Evolutionary conservation across 2,888 invertebrate genomes (phyloP).

Genomic region (Pegoplata infirma): DNA sequence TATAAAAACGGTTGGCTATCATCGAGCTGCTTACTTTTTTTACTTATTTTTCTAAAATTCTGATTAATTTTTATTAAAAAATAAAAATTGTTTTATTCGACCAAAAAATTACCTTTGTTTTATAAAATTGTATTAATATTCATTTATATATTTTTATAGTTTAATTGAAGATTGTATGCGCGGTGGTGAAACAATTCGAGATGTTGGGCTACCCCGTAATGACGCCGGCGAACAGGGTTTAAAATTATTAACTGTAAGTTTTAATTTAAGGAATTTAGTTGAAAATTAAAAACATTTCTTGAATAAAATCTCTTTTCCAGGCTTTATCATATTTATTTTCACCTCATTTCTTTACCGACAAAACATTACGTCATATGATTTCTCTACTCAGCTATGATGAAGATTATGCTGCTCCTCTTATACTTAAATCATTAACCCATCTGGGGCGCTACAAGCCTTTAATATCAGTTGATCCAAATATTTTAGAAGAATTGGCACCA

Average conservation of each 20-base stretch:
- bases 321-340: slow-evolving; percentile 93
- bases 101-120: no score
- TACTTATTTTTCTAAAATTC: no score
- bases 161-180: slow-evolving; percentile 85
- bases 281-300: no score
- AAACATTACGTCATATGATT: slow-evolving; percentile 88
- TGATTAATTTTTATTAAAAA: no score
- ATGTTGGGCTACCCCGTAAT: slow-evolving; percentile 88
- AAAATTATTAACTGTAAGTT: slow-evolving; percentile 86
- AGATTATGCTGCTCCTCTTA: slow-evolving; percentile 87
- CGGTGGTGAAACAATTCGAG: slow-evolving; percentile 84
- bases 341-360: slow-evolving; percentile 92
- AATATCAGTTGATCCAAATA: slow-evolving; percentile 86
- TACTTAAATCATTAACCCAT: slow-evolving; percentile 90
- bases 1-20: no score
- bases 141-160: slow-evolving; percentile 62
- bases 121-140: no score
- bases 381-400: slow-evolving; percentile 84
- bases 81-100: no score
- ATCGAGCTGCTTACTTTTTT: no score
- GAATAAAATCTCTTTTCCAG: no score
- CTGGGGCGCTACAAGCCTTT: slow-evolving; percentile 92
- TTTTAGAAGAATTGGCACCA: slow-evolving; percentile 89
- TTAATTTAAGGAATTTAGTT: no score
- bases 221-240: slow-evolving; percentile 94